These are phyloP conservation scores for Nasonia giraulti DNA, from an alignment of 1,140 invertebrate genomes.

Conservation along the genomic window DNA sequence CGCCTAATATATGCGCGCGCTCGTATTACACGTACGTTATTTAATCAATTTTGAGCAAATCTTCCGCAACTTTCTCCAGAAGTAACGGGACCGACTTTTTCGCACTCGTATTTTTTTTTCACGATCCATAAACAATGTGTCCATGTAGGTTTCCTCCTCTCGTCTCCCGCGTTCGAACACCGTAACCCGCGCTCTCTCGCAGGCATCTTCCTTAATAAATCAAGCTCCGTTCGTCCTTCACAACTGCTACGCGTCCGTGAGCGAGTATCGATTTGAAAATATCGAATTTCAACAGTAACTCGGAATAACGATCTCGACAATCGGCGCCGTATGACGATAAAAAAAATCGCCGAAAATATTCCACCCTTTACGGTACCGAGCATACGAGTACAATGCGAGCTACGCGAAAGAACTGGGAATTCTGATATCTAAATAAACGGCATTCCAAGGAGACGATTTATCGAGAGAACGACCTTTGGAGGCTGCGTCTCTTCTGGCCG, in stretches of 20 bases:
- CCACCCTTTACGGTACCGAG: background rate
- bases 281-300: background rate
- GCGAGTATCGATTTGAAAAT: background rate
- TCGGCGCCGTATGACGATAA: background rate
- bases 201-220: constrained; percentile 17
- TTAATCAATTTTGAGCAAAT: background rate
- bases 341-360: constrained; percentile 15
- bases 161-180: background rate
- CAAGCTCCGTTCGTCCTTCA: background rate
- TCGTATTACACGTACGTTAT: no score
- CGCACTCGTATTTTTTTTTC: background rate
- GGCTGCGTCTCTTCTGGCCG: constrained; percentile 10
- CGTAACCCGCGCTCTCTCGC: background rate
- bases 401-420: constrained; percentile 12
- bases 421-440: constrained; percentile 51
- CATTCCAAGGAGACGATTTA: constrained; percentile 51
- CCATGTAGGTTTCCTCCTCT: background rate
- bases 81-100: background rate
- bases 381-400: background rate
- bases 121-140: background rate
- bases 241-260: background rate
- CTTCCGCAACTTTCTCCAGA: background rate
- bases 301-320: no score
- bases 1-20: no score
- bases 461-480: constrained; percentile 49